phyloP scores from a whole-genome alignment of 92 coral and sea anemone genomes.

The Epizoanthus stellaris region DNA sequence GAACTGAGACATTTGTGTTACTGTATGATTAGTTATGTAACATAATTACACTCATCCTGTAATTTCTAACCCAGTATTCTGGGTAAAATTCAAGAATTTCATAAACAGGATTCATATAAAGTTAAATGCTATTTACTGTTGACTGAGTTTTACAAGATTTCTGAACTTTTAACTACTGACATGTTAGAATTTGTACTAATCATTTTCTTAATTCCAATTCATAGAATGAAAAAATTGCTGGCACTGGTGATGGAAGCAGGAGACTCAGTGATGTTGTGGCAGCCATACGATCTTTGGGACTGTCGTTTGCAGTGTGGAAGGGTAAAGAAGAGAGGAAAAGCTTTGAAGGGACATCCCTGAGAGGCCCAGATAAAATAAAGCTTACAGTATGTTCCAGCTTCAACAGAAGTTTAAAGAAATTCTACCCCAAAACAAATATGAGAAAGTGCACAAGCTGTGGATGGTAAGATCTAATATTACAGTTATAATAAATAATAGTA shows the following conservation, averaged over 20 bases:
- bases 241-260: neutral
- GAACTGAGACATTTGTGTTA: too few relatives aligned
- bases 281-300: slow-evolving; percentile 7
- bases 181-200: too few relatives aligned
- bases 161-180: too few relatives aligned
- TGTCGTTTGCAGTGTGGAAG: slow-evolving; percentile 14
- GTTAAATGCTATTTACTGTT: too few relatives aligned
- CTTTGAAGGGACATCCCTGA: slow-evolving; percentile 18
- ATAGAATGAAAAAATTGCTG: slow-evolving; percentile 10
- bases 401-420: slow-evolving; percentile 16
- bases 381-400: slow-evolving; percentile 1
- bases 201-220: neutral
- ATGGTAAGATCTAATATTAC: too few relatives aligned
- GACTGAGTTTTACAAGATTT: too few relatives aligned
- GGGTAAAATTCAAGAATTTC: too few relatives aligned
- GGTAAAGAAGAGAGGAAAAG: slow-evolving; percentile 10
- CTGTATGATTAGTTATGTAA: too few relatives aligned
- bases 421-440: slow-evolving; percentile 14
- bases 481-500: too few relatives aligned
- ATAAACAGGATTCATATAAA: too few relatives aligned
- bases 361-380: slow-evolving; percentile 5
- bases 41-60: too few relatives aligned
- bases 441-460: neutral
- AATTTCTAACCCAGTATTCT: too few relatives aligned
- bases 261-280: neutral